Conservation (phyloP, 2,113 vertebrate genomes). For the Hyla sarda region DNA sequence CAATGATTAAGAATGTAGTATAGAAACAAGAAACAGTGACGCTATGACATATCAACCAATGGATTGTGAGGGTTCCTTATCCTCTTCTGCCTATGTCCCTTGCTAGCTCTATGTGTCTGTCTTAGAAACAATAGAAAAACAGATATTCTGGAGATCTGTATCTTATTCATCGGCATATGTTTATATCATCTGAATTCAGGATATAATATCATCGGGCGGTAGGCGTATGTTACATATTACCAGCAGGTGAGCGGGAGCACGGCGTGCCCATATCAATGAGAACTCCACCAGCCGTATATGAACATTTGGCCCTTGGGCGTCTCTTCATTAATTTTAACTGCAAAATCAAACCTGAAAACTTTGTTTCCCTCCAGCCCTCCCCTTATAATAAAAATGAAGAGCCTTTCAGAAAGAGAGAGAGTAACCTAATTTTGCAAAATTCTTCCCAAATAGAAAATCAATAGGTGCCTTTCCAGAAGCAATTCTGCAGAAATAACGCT, state of each 20-base stretch:
- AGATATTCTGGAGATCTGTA: not conserved
- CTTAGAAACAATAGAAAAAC: not conserved
- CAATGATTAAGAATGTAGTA: too few species aligned
- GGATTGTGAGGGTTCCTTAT: too few species aligned
- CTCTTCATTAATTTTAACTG: conserved; percentile 59
- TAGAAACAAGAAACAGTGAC: too few species aligned
- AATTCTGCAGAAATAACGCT: conserved; percentile 53
- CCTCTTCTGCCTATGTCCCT: too few species aligned
- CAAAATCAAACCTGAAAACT: conserved; percentile 55
- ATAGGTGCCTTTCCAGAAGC: conserved; percentile 52
- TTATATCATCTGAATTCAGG: not conserved
- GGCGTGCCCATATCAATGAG: conserved; percentile 11
- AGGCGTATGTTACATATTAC: not conserved
- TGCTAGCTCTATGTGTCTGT: too few species aligned
- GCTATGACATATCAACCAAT: too few species aligned
- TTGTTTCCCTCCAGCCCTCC: conserved; percentile 48
- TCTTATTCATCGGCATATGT: not conserved
- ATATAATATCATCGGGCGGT: not conserved
- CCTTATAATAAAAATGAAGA: conserved; percentile 48
- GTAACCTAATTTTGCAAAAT: conserved; percentile 61
- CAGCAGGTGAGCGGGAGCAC: not conserved
- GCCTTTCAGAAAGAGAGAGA: conserved; percentile 52
- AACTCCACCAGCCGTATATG: conserved; percentile 25
- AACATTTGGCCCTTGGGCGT: conserved; percentile 29
- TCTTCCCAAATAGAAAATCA: conserved; percentile 61